These are phyloP conservation scores for Rhodeus uyekii DNA, from an alignment of 2,797 vertebrate species.

Conservation along the genomic window DNA sequence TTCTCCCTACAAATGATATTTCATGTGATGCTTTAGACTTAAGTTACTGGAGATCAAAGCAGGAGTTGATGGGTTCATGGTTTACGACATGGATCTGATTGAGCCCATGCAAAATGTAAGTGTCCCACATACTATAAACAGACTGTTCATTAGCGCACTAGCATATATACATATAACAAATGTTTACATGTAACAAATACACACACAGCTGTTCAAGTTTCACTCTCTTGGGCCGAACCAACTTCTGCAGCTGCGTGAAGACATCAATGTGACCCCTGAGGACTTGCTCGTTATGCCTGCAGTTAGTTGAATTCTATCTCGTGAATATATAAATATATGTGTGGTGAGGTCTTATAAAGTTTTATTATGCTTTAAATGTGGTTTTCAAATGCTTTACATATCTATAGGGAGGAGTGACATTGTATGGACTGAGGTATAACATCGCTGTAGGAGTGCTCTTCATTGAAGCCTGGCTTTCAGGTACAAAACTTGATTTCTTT, in stretches of 20 bases:
- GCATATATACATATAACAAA: neutral
- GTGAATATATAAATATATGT: neutral
- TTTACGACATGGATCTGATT: conserved; percentile 83
- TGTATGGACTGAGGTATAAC: conserved; percentile 77
- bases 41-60: conserved; percentile 82
- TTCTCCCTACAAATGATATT: neutral
- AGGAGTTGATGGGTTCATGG: conserved; percentile 86
- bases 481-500: conserved; percentile 60
- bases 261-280: conserved; percentile 67
- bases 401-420: conserved; percentile 76
- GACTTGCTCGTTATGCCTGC: conserved; percentile 76
- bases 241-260: conserved; percentile 67
- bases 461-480: conserved; percentile 81
- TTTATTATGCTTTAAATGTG: neutral
- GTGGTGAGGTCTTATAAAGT: neutral
- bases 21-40: conserved; percentile 64
- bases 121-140: neutral
- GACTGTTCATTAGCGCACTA: neutral
- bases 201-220: conserved; percentile 72
- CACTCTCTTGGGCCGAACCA: conserved; percentile 74
- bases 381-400: conserved; percentile 2
- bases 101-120: conserved; percentile 84
- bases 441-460: conserved; percentile 79
- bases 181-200: neutral
- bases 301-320: conserved; percentile 59